Evolutionary conservation across 2,113 vertebrate genomes (phyloP).

Genomic region (Prunella himalayana): DNA sequence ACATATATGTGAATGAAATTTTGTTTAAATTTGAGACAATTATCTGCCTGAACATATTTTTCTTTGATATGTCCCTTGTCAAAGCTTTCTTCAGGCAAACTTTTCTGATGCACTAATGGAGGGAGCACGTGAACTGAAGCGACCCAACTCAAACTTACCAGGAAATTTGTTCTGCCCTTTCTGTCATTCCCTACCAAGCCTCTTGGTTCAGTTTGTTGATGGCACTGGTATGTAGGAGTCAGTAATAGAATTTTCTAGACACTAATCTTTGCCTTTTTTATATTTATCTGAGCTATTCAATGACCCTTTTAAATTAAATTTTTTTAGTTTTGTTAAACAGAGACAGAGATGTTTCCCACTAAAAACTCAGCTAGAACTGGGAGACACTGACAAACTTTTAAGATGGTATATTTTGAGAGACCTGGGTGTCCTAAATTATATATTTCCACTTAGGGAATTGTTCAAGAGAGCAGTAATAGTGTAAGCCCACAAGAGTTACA

Average conservation of each 20-base stretch:
- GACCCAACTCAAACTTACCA: neutral
- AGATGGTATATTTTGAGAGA: slow-evolving; percentile 13
- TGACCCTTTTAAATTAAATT: neutral
- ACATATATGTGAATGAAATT: neutral
- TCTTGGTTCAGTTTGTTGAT: neutral
- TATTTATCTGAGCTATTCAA: neutral
- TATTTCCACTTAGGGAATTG: slow-evolving; percentile 61
- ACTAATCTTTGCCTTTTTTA: neutral
- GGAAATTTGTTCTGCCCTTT: neutral
- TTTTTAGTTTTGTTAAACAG: neutral
- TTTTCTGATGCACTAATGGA: neutral
- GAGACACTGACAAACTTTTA: neutral
- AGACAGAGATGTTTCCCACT: neutral
- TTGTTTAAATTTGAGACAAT: neutral
- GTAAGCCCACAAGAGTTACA: slow-evolving; percentile 61
- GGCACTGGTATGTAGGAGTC: neutral
- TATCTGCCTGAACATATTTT: neutral
- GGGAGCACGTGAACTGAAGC: neutral
- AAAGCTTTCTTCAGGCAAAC: neutral
- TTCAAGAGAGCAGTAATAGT: slow-evolving; percentile 50
- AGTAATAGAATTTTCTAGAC: neutral
- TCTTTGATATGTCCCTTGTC: neutral
- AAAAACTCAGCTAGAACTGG: neutral
- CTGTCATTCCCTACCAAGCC: neutral
- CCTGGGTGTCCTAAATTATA: slow-evolving; percentile 64